Evolutionary conservation across 1,140 invertebrate genomes (phyloP).

Genomic region (Eueides isabella): DNA sequence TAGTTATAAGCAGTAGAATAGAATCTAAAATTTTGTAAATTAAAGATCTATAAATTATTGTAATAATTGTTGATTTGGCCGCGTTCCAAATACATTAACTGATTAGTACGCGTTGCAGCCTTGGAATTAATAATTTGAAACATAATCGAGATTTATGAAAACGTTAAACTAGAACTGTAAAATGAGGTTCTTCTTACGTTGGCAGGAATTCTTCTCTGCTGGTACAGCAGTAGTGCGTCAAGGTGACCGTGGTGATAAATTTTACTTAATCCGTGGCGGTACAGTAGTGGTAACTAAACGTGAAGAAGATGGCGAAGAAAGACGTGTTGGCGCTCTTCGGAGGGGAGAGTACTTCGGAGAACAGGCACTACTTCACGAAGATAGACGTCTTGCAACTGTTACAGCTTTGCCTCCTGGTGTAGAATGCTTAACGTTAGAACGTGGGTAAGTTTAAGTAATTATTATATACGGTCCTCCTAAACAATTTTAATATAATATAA

Average conservation of each 20-base stretch:
- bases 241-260: constrained; percentile 96
- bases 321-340: constrained; percentile 84
- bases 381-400: constrained; percentile 93
- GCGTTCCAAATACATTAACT: constrained; percentile 20
- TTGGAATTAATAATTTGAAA: constrained; percentile 2
- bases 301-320: constrained; percentile 83
- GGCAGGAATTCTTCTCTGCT: constrained; percentile 91
- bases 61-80: constrained; percentile 26
- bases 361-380: constrained; percentile 90
- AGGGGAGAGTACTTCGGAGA: constrained; percentile 91
- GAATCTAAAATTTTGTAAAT: constrained; percentile 18
- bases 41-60: constrained; percentile 10
- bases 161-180: not conserved
- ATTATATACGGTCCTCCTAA: not conserved
- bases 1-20: not conserved
- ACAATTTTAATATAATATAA: not conserved
- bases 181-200: constrained; percentile 1
- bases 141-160: constrained; percentile 8
- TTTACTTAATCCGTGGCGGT: constrained; percentile 97
- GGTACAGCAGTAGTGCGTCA: constrained; percentile 95
- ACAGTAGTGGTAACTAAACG: constrained; percentile 90
- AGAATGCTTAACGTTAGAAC: constrained; percentile 94
- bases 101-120: not conserved
- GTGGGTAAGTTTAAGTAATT: constrained; percentile 83
- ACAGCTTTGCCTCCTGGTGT: constrained; percentile 93